Percentiles rank a stretch among this genome's conserved stretches.
phyloP scores from a whole-genome alignment of 2,888 invertebrate genomes.

The Incurvaria masculella region DNA sequence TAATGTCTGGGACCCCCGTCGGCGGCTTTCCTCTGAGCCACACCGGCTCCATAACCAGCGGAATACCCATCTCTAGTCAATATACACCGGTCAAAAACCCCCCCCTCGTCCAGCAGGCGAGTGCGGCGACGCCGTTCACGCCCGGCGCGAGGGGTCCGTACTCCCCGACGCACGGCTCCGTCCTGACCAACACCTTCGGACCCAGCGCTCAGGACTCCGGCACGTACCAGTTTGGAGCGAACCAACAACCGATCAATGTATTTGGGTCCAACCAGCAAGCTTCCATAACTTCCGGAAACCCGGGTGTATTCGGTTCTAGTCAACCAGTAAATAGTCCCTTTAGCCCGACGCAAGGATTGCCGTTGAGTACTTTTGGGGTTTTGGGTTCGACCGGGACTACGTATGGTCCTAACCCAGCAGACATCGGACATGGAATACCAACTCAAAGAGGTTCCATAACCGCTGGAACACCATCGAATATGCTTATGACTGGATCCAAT shows the following conservation, averaged over 20 bases:
- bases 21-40: background rate
- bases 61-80: background rate
- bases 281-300: no score
- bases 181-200: background rate
- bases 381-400: no score
- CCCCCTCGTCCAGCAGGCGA: background rate
- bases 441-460: constrained; percentile 5
- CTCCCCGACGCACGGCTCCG: background rate
- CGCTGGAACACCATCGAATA: constrained; percentile 23
- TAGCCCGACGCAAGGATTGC: no score
- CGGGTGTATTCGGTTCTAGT: background rate
- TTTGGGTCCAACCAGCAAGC: background rate
- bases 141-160: background rate
- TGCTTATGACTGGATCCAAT: no score
- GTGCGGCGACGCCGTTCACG: background rate
- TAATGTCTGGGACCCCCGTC: constrained; percentile 22
- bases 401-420: no score
- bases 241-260: background rate
- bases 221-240: background rate
- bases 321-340: no score
- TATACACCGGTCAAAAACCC: background rate
- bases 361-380: no score
- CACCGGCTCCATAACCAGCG: background rate
- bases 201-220: background rate
- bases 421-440: no score